Base-by-base conservation (phyloP, 2,797 vertebrate species). In the Yasuhikotakia modesta region DNA sequence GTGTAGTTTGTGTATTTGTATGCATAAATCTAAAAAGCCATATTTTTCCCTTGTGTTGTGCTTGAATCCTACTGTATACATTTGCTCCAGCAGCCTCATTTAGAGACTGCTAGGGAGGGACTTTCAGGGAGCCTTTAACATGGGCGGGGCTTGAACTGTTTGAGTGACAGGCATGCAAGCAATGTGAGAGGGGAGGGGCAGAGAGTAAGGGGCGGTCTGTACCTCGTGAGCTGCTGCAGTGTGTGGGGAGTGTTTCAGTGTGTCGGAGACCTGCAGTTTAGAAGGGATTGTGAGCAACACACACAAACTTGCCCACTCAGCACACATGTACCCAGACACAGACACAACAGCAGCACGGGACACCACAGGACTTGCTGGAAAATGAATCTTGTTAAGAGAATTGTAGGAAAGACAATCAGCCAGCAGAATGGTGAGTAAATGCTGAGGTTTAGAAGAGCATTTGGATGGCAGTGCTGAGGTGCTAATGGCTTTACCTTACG, bases 341-440 rank as follows among this genome's bases (percentile, higher is more conserved):
- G 21, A 79, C 16, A 35, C 32, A 77, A 27, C 35, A 39, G 4
- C 64, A 50, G 55, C 46, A 22, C 35, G 58, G 83, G 63, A 71
- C 52, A 1, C 32, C 55, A 17, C 79, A 7, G 75, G 66, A 76
- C 32, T 77, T 53, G 35, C 60, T 66, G 75, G 77, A 87, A 80
- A 82, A 93, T 92, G 89, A 61, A 82, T 22, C 69, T 55, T 78
- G 57, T 79, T 50, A 80, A 83, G 84, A 78, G 72, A 76, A 77
- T 32, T 53, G 68, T 24, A 67, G 73, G 70, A 74, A 61, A 82
- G 69, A 81, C 61, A 83, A 69, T 70, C 76, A 76, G 21, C 68
- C 79, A 3, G 66, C 80, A 86, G 12, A 69, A 92, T 92, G 92
- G 92, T 92, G 86, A 90, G 92, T 83, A 13, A 57, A 70, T 32